Evolutionary conservation across 1,140 invertebrate species (phyloP), one percentile per base, ranked within the genome.

Genomic region (Macrocentrus cingulum): DNA sequence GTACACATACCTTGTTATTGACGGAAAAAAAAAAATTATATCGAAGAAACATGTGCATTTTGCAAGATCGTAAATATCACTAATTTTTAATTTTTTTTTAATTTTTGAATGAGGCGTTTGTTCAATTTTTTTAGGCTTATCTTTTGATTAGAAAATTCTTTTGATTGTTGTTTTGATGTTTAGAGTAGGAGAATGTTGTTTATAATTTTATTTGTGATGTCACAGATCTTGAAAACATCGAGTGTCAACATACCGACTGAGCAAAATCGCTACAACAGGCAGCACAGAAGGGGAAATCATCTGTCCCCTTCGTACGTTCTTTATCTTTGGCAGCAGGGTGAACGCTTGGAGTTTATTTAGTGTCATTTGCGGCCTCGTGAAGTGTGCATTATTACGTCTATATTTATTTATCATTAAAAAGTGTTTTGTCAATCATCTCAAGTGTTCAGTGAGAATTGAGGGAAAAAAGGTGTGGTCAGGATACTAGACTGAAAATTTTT

Each of bases 311-410:
- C 20, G 32, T 41, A 18, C 4, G 8, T 36, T 52, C 22, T 52
- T 37, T 52, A 20, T 41, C 36, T 37, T 52, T n/a, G 50, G 25
- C 20, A 9, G 13, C 34, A 41, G 50, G 50, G 34, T 19, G 34
- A 37, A 22, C 50, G 36, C 50, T 52, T n/a, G 8, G 37, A 39
- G 23, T 41, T 25, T 20, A 52, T 41, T 52, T 52, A 52, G 32
- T 52, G 7, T 41, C 49, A 52, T 37, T 11, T 41, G 32, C 15
- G 13, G 13, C 36, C 36, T 39, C 13, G 36, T 39, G 50, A n/a
- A 39, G 50, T 52, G 50, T 15, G n/a, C 25, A 8, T n/a, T n/a
- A 8, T 11, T 13, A 11, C 36, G 25, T 51, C 25, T 2, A 11
- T 29, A 1, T 20, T 7, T 48, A 2, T 2, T 22, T 22, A 22